These are phyloP conservation scores for Acipenser transmontanus DNA, from an alignment of 2,797 vertebrate species.

Conservation along the genomic window DNA sequence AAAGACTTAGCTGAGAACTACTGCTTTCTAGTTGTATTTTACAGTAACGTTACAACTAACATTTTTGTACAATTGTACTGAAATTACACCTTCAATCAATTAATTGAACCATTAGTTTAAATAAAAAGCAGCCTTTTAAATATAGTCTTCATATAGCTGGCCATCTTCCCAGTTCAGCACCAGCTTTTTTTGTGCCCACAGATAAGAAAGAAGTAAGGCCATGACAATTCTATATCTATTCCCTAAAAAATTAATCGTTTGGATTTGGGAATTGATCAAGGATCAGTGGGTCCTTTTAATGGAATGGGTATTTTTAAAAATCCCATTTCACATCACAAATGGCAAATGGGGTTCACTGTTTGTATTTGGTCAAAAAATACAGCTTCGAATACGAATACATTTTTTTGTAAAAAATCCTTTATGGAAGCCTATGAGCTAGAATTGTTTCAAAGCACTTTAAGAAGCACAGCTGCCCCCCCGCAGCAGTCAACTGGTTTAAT, in stretches of 20 bases:
- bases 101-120: neutral
- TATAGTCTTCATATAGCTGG: constrained; percentile 9
- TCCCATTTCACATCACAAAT: constrained; percentile 10
- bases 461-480: too few species aligned
- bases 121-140: constrained; percentile 1
- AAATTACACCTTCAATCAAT: too few species aligned
- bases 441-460: too few species aligned
- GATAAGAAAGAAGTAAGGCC: constrained; percentile 25
- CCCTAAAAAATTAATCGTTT: constrained; percentile 31
- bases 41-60: too few species aligned
- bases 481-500: too few species aligned
- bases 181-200: constrained; percentile 19
- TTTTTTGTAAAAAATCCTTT: too few species aligned
- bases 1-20: too few species aligned
- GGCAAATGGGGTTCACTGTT: neutral
- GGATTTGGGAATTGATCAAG: constrained; percentile 32
- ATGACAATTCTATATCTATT: constrained; percentile 31
- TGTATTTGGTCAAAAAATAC: too few species aligned
- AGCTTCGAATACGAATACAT: too few species aligned
- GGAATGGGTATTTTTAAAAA: constrained; percentile 22
- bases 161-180: constrained; percentile 16
- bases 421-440: too few species aligned
- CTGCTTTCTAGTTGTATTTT: too few species aligned
- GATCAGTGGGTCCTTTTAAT: constrained; percentile 11
- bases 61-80: too few species aligned